These are phyloP conservation scores for Pseudorhiza aurosa DNA, from an alignment of 30 jellyfish, hydroid and myxozoan species.

Conservation along the genomic window DNA sequence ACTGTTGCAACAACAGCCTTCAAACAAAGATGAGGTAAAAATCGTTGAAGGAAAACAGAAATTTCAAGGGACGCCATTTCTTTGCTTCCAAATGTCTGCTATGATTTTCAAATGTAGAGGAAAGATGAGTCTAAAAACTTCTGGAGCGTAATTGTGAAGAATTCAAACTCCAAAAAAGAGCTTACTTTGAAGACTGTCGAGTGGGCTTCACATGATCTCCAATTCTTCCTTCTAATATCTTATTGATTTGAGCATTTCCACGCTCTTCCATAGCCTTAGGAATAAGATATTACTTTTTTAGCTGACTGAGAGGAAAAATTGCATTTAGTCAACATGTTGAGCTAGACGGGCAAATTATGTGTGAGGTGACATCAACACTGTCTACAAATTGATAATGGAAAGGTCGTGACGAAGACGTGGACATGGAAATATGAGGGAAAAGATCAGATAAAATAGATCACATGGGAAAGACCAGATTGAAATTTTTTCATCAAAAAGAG, in stretches of 20 bases:
- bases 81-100: too few species aligned
- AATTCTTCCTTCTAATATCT: slow-evolving; percentile 79
- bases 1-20: not conserved
- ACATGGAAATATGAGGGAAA: too few species aligned
- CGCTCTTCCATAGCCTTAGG: slow-evolving; percentile 83
- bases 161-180: not conserved
- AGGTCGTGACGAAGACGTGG: too few species aligned
- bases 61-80: not conserved
- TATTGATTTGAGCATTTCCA: slow-evolving; percentile 83
- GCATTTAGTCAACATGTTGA: too few species aligned
- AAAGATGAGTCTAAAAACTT: not conserved
- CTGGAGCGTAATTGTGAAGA: not conserved
- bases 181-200: slow-evolving; percentile 88
- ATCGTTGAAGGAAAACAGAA: not conserved
- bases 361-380: too few species aligned
- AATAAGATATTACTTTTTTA: too few species aligned
- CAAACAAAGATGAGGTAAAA: not conserved
- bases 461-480: too few species aligned
- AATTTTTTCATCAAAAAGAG: too few species aligned
- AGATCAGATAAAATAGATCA: too few species aligned
- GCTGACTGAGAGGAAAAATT: too few species aligned
- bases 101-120: not conserved
- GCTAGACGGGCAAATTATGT: too few species aligned
- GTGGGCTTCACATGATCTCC: slow-evolving; percentile 60
- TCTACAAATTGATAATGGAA: too few species aligned